Conservation (phyloP, 2,888 invertebrate species). For the Cyaniris semiargus region DNA sequence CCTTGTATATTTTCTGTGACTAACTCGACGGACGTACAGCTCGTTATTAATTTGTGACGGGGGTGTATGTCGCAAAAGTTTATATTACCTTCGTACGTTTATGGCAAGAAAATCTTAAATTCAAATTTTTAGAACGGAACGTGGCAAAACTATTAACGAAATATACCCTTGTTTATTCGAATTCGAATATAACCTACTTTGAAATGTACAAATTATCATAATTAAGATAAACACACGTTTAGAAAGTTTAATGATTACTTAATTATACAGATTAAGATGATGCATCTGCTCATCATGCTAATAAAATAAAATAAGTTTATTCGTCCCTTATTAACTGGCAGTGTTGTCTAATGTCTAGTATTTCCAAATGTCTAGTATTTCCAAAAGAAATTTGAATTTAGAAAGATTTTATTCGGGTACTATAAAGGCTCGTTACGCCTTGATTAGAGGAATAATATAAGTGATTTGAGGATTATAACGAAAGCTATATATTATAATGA, state of each 20-base stretch:
- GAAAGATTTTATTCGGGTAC: too few species aligned
- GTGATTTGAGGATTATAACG: too few species aligned
- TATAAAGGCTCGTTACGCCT: too few species aligned
- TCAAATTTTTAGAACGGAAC: neutral
- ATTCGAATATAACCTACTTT: neutral
- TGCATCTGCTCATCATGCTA: neutral
- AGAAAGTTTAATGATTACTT: neutral
- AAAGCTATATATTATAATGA: too few species aligned
- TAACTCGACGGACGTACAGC: neutral
- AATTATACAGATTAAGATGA: neutral
- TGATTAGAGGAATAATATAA: too few species aligned
- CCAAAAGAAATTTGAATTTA: too few species aligned
- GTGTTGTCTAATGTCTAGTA: neutral
- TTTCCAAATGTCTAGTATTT: too few species aligned
- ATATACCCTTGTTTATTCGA: neutral
- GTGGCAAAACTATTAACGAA: neutral
- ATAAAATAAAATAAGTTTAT: neutral
- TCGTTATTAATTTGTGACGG: slow-evolving; percentile 18
- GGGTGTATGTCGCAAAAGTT: slow-evolving; percentile 11
- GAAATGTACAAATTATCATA: neutral
- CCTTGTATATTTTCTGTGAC: slow-evolving; percentile 16
- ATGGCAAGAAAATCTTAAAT: slow-evolving; percentile 3
- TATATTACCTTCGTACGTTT: neutral
- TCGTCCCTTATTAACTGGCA: neutral
- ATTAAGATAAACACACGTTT: neutral